These are phyloP conservation scores for Drosophila buzzatii DNA, from an alignment of 2,888 invertebrate genomes.

Conservation along the genomic window DNA sequence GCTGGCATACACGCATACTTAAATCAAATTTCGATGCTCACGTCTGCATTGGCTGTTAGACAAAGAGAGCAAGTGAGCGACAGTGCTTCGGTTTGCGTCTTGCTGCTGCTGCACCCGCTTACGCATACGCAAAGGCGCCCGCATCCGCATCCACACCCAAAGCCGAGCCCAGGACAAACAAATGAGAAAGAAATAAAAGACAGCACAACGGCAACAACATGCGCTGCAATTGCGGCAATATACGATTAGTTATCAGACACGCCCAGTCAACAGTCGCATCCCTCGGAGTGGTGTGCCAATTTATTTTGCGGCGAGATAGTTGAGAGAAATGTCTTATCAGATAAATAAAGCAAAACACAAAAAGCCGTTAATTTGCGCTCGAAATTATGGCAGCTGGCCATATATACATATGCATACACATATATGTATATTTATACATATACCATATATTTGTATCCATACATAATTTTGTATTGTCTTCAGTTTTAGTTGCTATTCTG, in stretches of 20 bases:
- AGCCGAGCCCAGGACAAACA: constrained; percentile 9
- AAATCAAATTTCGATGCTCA: constrained; percentile 50
- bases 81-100: constrained; percentile 49
- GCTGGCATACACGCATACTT: constrained; percentile 3
- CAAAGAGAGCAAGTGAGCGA: neutral
- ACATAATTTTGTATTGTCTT: neutral
- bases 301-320: constrained; percentile 4
- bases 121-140: constrained; percentile 4
- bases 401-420: neutral
- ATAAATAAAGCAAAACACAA: neutral
- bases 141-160: constrained; percentile 6
- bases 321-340: constrained; percentile 30
- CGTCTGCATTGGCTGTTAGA: constrained; percentile 38
- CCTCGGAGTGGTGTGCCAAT: constrained; percentile 3
- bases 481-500: neutral
- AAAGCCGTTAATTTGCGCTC: constrained; percentile 22
- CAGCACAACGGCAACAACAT: neutral
- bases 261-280: constrained; percentile 22
- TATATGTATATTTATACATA: neutral
- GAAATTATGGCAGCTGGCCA: constrained; percentile 13
- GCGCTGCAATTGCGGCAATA: constrained; percentile 24
- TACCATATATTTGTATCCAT: neutral
- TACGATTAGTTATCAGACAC: constrained; percentile 28
- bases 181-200: neutral
- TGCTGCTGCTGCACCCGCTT: constrained; percentile 50